A percentile compares a stretch with the other conserved stretches of the same genome.
Conservation (phyloP, 2,797 vertebrate species). For the Poecile montanus region DNA sequence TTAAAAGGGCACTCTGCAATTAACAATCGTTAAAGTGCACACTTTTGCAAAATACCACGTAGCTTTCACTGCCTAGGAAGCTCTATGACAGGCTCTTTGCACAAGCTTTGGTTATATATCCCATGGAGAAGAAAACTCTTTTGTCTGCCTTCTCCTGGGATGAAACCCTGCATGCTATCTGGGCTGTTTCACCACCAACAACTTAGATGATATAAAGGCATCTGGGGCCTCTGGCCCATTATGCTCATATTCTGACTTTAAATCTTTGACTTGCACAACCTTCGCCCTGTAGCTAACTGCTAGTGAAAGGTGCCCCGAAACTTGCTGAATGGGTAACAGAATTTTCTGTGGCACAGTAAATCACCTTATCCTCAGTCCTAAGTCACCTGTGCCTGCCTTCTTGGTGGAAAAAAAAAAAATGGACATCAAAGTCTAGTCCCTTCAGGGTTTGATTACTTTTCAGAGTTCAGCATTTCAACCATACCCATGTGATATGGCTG, state of each 20-base stretch:
- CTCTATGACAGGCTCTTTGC: background rate
- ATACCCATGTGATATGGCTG: background rate
- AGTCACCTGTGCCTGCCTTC: background rate
- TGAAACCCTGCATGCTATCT: background rate
- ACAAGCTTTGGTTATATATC: background rate
- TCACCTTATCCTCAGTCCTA: background rate
- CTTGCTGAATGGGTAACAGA: background rate
- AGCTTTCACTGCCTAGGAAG: conserved; percentile 26
- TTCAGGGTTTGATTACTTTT: background rate
- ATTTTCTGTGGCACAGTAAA: background rate
- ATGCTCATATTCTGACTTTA: background rate
- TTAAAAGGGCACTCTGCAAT: conserved; percentile 57
- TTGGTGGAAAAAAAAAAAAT: background rate
- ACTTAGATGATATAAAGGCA: background rate
- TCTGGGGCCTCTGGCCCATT: background rate
- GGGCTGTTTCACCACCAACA: background rate
- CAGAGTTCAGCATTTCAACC: background rate
- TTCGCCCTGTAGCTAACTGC: background rate
- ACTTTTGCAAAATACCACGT: background rate
- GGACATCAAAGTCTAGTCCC: background rate
- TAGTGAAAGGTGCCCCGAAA: background rate
- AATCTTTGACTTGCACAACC: background rate
- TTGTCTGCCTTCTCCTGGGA: background rate
- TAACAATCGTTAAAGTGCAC: conserved; percentile 45
- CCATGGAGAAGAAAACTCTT: conserved; percentile 15